Base-by-base conservation (phyloP, 2,113 vertebrate genomes). In the Psittacara wagleri region DNA sequence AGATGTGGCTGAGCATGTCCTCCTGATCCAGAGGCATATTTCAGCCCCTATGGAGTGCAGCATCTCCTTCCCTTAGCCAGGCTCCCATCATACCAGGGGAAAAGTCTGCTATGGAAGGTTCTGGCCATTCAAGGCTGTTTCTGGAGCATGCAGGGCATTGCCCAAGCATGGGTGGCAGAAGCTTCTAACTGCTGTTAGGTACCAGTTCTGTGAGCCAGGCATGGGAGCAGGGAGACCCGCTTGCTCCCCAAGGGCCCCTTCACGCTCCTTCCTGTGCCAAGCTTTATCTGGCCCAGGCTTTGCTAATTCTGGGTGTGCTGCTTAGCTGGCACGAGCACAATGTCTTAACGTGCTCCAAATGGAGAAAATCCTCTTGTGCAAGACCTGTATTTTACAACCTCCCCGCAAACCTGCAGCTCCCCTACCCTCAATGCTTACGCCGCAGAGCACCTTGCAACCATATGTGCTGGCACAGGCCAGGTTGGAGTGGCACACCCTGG, bases 381-480 rank as follows among this genome's bases (percentile, higher is more conserved):
- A 27, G 76, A 61, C 64, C 49, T 3, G 0, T 25, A 3, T 48
- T 90, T 72, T 52, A 28, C 37, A 62, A 64, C 13, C 81, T 78
- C 49, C 55, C 39, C 41, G 0, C 82, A 43, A 44, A 49, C 70
- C 62, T 48, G 92, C 51, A 23, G 90, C 37, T 62, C 64, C 33
- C n/a, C 2, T 0, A 2, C 31, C 74, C 43, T 49, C 2, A 2
- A 1, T 2, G 4, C 79, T 67, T 5, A 13, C 8, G 0, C 41
- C 1, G 35, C 14, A 0, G 35, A 75, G 73, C 94, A 67, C 92
- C 88, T 94, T 81, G 51, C 18, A 11, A n/a, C 80, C 95, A 44
- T 8, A 43, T 68, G 69, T 81, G 54, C n/a, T 89, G 87, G 87
- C 83, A 6, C 6, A 0, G 75, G 59, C 10, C 17, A 6, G 67